A percentile compares a stretch with the other conserved stretches of the same genome.
Conservation (phyloP, 2,113 vertebrate species). For the Dendrocopos noguchii region DNA sequence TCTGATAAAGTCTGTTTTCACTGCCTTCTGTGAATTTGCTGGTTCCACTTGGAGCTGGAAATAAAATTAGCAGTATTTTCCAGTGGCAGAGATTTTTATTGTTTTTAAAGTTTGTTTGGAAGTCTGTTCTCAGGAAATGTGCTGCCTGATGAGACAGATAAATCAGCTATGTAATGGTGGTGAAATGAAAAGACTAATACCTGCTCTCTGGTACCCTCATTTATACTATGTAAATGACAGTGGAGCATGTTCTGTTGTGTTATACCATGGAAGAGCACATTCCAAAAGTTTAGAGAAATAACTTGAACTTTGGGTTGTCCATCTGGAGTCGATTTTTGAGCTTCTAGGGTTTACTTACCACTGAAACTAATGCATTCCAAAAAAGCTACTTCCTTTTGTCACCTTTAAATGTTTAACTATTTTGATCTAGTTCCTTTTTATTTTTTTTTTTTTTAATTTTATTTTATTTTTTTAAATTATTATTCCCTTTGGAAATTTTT, state of each 20-base stretch:
- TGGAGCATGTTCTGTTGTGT: neutral
- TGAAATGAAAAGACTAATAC: neutral
- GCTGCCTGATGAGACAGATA: neutral
- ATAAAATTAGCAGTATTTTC: neutral
- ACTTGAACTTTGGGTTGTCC: neutral
- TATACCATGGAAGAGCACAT: neutral
- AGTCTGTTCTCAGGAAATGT: neutral
- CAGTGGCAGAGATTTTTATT: neutral
- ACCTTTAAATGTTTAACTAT: slow-evolving; percentile 21
- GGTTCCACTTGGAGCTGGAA: neutral
- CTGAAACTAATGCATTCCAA: slow-evolving; percentile 19
- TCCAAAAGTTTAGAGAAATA: neutral
- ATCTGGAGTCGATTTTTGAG: slow-evolving; percentile 29
- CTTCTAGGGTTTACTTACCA: neutral
- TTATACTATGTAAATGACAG: neutral
- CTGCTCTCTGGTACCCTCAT: neutral
- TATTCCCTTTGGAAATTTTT: neutral
- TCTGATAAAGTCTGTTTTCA: neutral
- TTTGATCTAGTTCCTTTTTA: neutral
- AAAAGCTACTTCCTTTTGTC: slow-evolving; percentile 1
- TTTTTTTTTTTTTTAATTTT: too few species aligned
- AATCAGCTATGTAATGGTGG: neutral
- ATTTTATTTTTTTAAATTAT: too few species aligned
- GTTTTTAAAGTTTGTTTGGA: neutral
- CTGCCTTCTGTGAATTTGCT: neutral